Base-by-base conservation (phyloP, 2,113 vertebrate species). In the Elephas maximus region DNA sequence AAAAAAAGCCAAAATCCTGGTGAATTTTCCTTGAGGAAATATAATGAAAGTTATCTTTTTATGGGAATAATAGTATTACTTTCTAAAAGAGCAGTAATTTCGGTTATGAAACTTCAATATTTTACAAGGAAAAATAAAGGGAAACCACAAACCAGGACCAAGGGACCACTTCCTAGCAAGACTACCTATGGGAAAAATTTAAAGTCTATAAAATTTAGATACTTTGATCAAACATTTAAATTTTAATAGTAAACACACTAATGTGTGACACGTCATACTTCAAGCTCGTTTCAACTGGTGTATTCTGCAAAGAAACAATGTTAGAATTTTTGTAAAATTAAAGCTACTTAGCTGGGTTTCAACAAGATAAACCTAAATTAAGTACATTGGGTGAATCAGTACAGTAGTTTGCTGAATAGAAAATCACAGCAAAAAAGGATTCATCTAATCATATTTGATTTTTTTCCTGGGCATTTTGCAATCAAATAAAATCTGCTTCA, bases 281-380 rank as follows among this genome's bases (percentile, higher is more conserved):
- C 71, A 80, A 30, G 5, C 57, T 93, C 37, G 76, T 77, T 95
- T 90, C 88, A 60, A 93, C 71, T 71, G 26, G 60, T 44, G 20
- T 45, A 1, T 85, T 95, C 81, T 91, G 45, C 23, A 91, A 12
- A 69, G 12, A 79, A 87, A 24, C 41, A 89, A 53, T 60, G 6
- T 82, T 77, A 73, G 44, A 77, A 41, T 44, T 87, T 95, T 93
- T 79, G 5, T 67, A 18, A 96, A 90, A 48, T 90, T 86, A 85
- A 96, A 88, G 11, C 9, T 51, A 41, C 69, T 94, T 84, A 77
- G 0, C 5, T 90, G 44, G 6, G 48, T 90, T 93, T 98, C 15
- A 88, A 71, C 7, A 91, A 37, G 37, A 37, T 37, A 37, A 37
- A 37, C 37, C 37, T 62, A 76, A 67, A 81, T 8, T 41, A 3